phyloP scores from a whole-genome alignment of 2,888 invertebrate species.

The Petrolisthes cinctipes region DNA sequence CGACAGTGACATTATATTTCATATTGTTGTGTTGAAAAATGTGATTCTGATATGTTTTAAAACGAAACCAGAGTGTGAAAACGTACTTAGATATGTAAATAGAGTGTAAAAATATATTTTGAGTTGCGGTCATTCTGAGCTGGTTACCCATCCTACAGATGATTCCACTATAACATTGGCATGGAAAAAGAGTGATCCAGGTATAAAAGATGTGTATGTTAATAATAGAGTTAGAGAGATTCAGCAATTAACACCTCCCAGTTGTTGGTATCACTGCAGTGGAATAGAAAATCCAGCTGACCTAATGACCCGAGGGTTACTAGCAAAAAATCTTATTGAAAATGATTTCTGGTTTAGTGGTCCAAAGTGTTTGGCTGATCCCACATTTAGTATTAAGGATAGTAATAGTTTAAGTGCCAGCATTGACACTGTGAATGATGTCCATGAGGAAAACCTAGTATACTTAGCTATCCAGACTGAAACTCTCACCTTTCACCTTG shows the following conservation, averaged over 20 bases:
- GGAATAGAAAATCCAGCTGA: slow-evolving; percentile 36
- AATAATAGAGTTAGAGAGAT: slow-evolving; percentile 35
- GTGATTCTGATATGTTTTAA: too few species aligned
- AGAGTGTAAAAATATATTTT: too few species aligned
- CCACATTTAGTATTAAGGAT: slow-evolving; percentile 16
- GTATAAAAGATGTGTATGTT: too few species aligned
- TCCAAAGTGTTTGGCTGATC: slow-evolving; percentile 38
- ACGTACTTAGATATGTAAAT: too few species aligned
- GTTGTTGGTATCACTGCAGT: slow-evolving; percentile 7
- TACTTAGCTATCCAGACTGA: slow-evolving; percentile 19
- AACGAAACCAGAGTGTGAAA: too few species aligned
- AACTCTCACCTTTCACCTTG: neutral
- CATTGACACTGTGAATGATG: neutral
- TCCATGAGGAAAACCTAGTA: neutral
- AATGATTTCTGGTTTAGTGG: neutral
- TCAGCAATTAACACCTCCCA: slow-evolving; percentile 20
- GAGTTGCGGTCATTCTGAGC: too few species aligned
- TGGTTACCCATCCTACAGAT: too few species aligned
- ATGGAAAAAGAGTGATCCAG: too few species aligned
- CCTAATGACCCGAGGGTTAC: slow-evolving; percentile 15
- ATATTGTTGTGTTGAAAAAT: too few species aligned
- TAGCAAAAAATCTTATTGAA: slow-evolving; percentile 12
- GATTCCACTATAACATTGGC: too few species aligned
- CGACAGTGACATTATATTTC: too few species aligned
- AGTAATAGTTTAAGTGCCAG: neutral